Evolutionary conservation across 2,888 invertebrate species (phyloP).

Genomic region (Yponomeuta evonymella): DNA sequence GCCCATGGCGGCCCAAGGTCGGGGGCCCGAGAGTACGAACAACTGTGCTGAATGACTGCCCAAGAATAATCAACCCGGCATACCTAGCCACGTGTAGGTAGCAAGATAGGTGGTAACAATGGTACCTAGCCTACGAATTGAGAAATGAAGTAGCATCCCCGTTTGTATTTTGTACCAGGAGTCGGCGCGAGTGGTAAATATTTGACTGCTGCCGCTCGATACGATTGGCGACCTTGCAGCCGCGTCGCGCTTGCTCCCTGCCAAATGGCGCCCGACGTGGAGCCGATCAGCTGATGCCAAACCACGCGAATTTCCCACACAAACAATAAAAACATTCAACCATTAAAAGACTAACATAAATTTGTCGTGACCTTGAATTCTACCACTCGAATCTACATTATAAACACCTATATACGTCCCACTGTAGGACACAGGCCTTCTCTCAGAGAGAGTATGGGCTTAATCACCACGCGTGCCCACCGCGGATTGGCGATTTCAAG

Average conservation of each 20-base stretch:
- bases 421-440: no score
- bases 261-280: constrained; percentile 41
- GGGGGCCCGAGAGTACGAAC: constrained; percentile 15
- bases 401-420: no score
- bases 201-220: constrained; percentile 56
- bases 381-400: no score
- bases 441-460: no score
- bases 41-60: constrained; percentile 10
- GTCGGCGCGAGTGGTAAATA: constrained; percentile 36
- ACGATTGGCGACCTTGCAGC: constrained; percentile 41
- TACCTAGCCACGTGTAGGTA: not conserved
- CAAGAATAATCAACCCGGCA: not conserved
- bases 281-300: constrained; percentile 47
- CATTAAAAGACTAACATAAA: not conserved
- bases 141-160: not conserved
- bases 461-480: no score
- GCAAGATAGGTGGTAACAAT: not conserved
- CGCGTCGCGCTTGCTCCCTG: constrained; percentile 44
- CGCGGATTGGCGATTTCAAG: no score
- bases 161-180: not conserved
- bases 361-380: no score
- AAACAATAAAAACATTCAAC: constrained; percentile 27
- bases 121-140: not conserved
- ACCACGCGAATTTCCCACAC: constrained; percentile 24
- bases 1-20: constrained; percentile 23